These are phyloP conservation scores for Chalcosyrphus nemorum DNA, from an alignment of 2,888 invertebrate genomes.

Conservation along the genomic window DNA sequence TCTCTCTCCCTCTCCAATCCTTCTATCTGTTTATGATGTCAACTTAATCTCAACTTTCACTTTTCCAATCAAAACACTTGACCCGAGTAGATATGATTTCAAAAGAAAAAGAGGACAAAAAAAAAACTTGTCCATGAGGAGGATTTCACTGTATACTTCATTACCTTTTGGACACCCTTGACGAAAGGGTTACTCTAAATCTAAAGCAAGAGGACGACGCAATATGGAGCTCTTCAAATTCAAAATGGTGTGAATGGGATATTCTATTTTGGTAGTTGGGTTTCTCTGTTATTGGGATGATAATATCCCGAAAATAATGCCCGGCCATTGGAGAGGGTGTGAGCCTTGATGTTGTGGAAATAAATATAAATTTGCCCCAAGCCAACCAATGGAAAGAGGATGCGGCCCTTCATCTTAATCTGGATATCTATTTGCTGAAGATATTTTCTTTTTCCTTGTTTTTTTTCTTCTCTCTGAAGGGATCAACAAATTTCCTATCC, in stretches of 20 bases:
- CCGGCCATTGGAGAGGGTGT: constrained; percentile 27
- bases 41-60: constrained; percentile 69
- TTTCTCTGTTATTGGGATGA: constrained; percentile 50
- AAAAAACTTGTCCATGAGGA: constrained; percentile 42
- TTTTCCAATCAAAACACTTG: constrained; percentile 71
- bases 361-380: constrained; percentile 65
- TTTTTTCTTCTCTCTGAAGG: constrained; percentile 24
- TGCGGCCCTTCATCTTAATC: constrained; percentile 60
- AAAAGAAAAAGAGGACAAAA: constrained; percentile 55
- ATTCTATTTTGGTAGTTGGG: constrained; percentile 18
- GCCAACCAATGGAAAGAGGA: constrained; percentile 54
- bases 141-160: constrained; percentile 12
- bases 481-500: constrained; percentile 60
- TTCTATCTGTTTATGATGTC: constrained; percentile 28
- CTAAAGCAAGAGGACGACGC: not conserved
- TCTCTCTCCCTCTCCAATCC: not conserved
- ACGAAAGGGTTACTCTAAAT: constrained; percentile 43
- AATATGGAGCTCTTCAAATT: constrained; percentile 66
- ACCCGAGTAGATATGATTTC: constrained; percentile 65
- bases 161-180: constrained; percentile 49
- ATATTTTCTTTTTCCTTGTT: constrained; percentile 24
- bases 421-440: constrained; percentile 53
- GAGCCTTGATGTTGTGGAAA: constrained; percentile 53
- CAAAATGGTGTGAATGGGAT: constrained; percentile 72
- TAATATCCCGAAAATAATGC: constrained; percentile 43